Base-by-base conservation (phyloP, 1,140 invertebrate genomes). In the Theocolax elegans region DNA sequence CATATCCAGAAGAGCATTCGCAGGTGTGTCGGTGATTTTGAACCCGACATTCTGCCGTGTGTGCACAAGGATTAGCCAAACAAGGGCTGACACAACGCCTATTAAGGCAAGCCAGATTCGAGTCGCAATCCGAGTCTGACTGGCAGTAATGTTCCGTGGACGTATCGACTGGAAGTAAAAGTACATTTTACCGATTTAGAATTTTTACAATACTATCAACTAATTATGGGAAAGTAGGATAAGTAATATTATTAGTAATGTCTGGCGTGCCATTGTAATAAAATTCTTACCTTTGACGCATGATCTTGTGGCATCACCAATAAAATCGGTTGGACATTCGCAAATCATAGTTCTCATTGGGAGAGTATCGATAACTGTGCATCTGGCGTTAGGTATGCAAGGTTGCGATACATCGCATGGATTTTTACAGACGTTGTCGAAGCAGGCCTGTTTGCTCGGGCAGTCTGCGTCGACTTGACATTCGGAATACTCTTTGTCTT, bases 281-380 rank as follows among this genome's bases (percentile, higher is more conserved):
- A n/a, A 42, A 83, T 85, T 90, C 15, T 69, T 48, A 94, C 94
- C 91, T 88, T 87, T 88, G 77, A 87, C 89, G 81, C 94, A 96
- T 82, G 92, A 90, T 59, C 92, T 89, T 73, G 94, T 93, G 10
- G 94, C 94, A 81, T 96, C 93, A 70, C 94, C 94, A 72, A 91
- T 88, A 80, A 90, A 94, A 60, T 93, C 94, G 59, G 89, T 90
- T 54, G 92, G 87, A 80, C 95, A 97, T 77, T 93, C 89, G 80
- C 95, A 97, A 48, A 93, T 90, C 90, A 96, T 94, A 17, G 94
- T 95, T 73, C 94, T 89, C 82, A 95, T 88, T 3, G 95, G 95
- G 65, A 96, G 81, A 2, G 93, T 95, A 77, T 96, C 91, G 8
- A 95, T 90, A 1, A 96, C 93, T 1, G 89, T 88, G 80, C 95